These are phyloP conservation scores for Nasua narica DNA, from an alignment of 2,797 vertebrate genomes.

Conservation along the genomic window DNA sequence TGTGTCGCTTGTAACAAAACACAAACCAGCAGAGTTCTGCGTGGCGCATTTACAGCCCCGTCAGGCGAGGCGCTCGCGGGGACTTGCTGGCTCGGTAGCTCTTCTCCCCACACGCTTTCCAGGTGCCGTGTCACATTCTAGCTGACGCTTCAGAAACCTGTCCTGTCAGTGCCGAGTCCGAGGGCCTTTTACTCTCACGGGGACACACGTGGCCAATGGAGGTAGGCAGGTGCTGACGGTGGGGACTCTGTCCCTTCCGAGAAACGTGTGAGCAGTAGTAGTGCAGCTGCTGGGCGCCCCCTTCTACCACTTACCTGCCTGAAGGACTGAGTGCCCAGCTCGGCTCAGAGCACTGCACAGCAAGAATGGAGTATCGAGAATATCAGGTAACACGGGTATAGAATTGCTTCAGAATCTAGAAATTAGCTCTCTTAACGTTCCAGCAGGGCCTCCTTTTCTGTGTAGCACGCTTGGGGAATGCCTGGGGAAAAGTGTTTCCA, in stretches of 20 bases:
- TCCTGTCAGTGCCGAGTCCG: background rate
- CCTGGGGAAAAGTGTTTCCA: background rate
- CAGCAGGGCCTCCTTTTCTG: background rate
- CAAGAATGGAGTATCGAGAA: background rate
- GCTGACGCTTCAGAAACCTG: background rate
- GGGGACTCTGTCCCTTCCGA: background rate
- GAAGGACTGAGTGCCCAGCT: background rate
- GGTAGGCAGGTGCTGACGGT: background rate
- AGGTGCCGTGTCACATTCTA: rapidly evolving
- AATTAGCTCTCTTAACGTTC: background rate
- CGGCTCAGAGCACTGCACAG: background rate
- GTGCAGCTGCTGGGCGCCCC: too few species aligned
- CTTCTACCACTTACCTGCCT: background rate
- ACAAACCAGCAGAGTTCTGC: too few species aligned
- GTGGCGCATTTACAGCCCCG: rapidly evolving
- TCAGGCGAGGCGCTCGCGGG: too few species aligned
- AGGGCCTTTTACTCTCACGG: background rate
- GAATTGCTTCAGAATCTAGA: background rate
- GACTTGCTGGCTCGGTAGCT: background rate
- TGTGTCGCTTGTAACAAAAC: background rate
- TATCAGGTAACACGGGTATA: background rate
- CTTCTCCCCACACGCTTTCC: background rate
- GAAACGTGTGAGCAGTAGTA: background rate
- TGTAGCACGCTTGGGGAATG: background rate
- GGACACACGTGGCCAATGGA: background rate